phyloP scores from a whole-genome alignment of 2,113 vertebrate genomes.

The Anthoscopus minutus region DNA sequence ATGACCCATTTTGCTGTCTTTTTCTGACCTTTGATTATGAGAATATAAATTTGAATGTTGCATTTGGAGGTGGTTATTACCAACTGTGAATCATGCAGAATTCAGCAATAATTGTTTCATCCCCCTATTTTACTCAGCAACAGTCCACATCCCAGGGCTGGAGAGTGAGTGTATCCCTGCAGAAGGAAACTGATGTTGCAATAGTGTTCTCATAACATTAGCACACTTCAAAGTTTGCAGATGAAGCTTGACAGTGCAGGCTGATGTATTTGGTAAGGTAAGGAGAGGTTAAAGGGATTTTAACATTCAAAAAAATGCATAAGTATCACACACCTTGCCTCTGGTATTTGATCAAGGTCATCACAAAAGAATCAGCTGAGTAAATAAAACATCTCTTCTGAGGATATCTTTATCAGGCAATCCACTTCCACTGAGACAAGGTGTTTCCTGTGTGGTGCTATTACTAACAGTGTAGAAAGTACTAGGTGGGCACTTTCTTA shows the following conservation, averaged over 20 bases:
- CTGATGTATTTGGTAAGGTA: not conserved
- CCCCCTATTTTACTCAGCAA: not conserved
- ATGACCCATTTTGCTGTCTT: slow-evolving; percentile 26
- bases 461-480: not conserved
- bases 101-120: slow-evolving; percentile 36
- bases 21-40: slow-evolving; percentile 46
- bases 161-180: not conserved
- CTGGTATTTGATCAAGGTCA: slow-evolving; percentile 23
- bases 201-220: not conserved
- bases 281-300: not conserved
- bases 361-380: slow-evolving; percentile 1
- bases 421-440: not conserved
- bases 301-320: not conserved
- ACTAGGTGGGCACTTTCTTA: not conserved
- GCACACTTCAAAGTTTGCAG: not conserved
- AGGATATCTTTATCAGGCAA: not conserved
- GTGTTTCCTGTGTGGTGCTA: not conserved
- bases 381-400: slow-evolving; percentile 6
- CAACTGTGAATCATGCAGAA: not conserved
- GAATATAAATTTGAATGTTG: slow-evolving; percentile 21
- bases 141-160: not conserved
- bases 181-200: slow-evolving; percentile 3
- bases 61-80: slow-evolving; percentile 33
- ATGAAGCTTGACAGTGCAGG: not conserved
- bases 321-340: not conserved